Percentiles rank a stretch among this genome's conserved stretches.
Conservation (phyloP, 2,888 invertebrate species). For the Lamellibrachia satsuma region DNA sequence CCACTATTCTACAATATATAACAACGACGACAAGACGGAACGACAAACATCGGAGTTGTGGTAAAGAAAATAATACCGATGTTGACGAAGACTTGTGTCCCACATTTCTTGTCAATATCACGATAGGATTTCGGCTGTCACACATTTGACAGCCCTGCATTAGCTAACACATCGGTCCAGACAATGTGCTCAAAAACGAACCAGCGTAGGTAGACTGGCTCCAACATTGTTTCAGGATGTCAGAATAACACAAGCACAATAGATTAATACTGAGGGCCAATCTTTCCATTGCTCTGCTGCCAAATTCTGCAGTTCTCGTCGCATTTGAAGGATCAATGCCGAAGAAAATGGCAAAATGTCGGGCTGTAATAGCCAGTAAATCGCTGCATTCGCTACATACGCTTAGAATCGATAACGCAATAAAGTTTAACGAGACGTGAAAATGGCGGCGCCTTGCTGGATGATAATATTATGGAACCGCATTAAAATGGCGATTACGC, state of each 20-base stretch:
- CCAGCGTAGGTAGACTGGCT: not conserved
- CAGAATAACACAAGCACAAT: not conserved
- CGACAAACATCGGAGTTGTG: not conserved
- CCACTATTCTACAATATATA: not conserved
- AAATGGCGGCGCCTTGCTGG: not conserved
- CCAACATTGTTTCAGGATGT: not conserved
- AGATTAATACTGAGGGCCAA: not conserved
- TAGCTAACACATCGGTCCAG: not conserved
- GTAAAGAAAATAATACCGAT: not conserved
- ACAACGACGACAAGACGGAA: not conserved
- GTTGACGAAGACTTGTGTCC: not conserved
- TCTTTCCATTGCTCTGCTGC: not conserved
- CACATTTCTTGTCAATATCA: not conserved
- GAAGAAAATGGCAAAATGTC: not conserved
- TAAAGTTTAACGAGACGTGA: constrained; percentile 10
- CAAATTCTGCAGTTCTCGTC: not conserved
- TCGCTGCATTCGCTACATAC: not conserved
- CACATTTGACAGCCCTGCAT: not conserved
- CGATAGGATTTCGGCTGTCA: not conserved
- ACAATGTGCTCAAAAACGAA: not conserved
- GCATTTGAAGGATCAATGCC: not conserved
- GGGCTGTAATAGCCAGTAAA: not conserved
- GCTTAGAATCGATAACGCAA: not conserved
- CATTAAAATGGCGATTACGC: constrained; percentile 10
- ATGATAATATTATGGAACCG: constrained; percentile 6